Base-by-base conservation (phyloP, 2,113 vertebrate genomes). In the Mixornis gularis region DNA sequence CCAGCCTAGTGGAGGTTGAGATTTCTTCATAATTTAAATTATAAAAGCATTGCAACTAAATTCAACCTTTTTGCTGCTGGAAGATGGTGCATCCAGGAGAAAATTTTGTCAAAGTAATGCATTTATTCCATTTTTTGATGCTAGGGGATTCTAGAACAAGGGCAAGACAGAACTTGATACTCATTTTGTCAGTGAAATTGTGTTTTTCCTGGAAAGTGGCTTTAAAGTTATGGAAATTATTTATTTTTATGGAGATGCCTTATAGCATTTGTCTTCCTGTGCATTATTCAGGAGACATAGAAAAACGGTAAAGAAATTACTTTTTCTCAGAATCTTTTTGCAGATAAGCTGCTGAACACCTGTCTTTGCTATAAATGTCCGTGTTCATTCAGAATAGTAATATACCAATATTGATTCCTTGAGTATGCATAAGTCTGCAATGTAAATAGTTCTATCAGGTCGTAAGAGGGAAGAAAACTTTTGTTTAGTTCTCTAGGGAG, bases 321-420 rank as follows among this genome's bases (percentile, higher is more conserved):
- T n/a, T n/a, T n/a, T 80, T 84, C 30, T 60, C 51, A 66, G 32
- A 59, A 15, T 63, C 15, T 79, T 77, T 84, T 53, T 55, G 14
- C 20, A 49, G 68, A 65, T 13, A 62, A 74, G n/a, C 51, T 78
- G 16, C 32, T 84, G 46, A 87, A 17, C 16, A 59, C 20, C 22
- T 49, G 21, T 73, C 34, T 74, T 69, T 77, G 44, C 53, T 84
- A 0, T 56, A 34, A 59, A 48, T 68, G 18, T 84, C 38, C 51
- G 25, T 52, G 70, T 87, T 87, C 7, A 51, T 81, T 70, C 55
- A 62, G 72, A 84, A 46, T 32, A 53, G 5, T 26, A 43, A 72
- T 40, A 34, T 52, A 44, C 10, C 18, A 13, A 1, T 66, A 78
- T 36, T 0, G 0, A 56, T 36, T 70, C 17, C 18, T 58, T 58